Evolutionary conservation across 1,140 invertebrate species (phyloP).

Genomic region (Anthonomus grandis): DNA sequence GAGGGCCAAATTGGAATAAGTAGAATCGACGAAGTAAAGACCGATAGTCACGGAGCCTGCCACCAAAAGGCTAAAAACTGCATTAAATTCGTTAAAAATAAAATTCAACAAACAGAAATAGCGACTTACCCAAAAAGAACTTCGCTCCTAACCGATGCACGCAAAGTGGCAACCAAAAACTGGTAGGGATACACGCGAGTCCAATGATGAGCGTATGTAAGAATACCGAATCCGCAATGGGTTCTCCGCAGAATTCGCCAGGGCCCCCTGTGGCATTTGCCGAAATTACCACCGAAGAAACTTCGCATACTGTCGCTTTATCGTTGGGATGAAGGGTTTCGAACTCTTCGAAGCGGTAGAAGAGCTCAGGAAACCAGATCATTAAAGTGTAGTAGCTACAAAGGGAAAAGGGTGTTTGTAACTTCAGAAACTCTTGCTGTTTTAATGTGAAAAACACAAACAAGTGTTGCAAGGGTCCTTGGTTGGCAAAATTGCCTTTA

Average conservation of each 20-base stretch:
- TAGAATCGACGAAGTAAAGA: constrained; percentile 70
- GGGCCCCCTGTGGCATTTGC: constrained; percentile 26
- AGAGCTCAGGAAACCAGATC: constrained; percentile 82
- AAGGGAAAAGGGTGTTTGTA: not conserved
- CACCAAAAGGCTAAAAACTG: constrained; percentile 69
- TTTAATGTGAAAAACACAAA: too few relatives aligned
- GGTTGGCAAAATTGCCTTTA: too few relatives aligned
- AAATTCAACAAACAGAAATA: not conserved
- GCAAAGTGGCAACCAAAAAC: constrained; percentile 67
- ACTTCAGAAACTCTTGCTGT: not conserved
- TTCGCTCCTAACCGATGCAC: constrained; percentile 70
- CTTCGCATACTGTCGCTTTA: constrained; percentile 67
- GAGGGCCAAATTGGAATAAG: constrained; percentile 66
- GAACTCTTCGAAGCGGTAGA: constrained; percentile 70
- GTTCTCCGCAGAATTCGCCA: constrained; percentile 56
- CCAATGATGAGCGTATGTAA: constrained; percentile 70
- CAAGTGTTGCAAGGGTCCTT: too few relatives aligned
- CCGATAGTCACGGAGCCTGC: constrained; percentile 71
- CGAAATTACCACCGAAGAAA: constrained; percentile 55
- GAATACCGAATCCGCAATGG: constrained; percentile 64
- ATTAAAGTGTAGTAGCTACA: constrained; percentile 75
- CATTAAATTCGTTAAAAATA: constrained; percentile 36
- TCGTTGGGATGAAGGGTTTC: constrained; percentile 60
- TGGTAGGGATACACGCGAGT: constrained; percentile 69
- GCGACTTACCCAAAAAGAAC: constrained; percentile 64